Percentiles rank a stretch among this genome's conserved stretches.
Evolutionary conservation across 2,113 vertebrate species (phyloP).

Genomic region (Osmerus eperlanus): DNA sequence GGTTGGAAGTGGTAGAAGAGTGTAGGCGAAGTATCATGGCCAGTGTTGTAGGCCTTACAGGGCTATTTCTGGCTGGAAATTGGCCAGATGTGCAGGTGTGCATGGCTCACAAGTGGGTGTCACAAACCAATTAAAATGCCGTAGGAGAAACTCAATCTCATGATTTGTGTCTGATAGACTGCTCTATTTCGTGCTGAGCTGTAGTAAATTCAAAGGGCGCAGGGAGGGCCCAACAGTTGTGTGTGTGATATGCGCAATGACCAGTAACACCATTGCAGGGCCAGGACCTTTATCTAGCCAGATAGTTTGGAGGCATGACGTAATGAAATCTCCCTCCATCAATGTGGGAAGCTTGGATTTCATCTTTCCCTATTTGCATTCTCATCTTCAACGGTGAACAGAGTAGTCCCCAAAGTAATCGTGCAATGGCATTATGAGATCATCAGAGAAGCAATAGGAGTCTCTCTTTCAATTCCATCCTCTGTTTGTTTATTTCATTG

Average conservation of each 20-base stretch:
- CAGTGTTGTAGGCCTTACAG: constrained; percentile 81
- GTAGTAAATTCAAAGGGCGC: constrained; percentile 13
- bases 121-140: constrained; percentile 76
- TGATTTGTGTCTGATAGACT: constrained; percentile 35
- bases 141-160: constrained; percentile 74
- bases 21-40: constrained; percentile 75
- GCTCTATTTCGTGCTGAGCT: constrained; percentile 47
- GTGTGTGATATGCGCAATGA: background rate
- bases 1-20: constrained; percentile 20
- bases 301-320: constrained; percentile 48
- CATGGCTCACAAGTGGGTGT: constrained; percentile 74
- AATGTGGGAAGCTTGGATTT: constrained; percentile 38
- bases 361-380: constrained; percentile 35
- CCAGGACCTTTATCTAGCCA: constrained; percentile 39
- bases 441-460: constrained; percentile 43
- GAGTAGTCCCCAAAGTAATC: constrained; percentile 25
- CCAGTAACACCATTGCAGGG: background rate
- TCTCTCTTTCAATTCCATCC: constrained; percentile 19
- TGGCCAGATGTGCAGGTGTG: constrained; percentile 82
- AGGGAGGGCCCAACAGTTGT: background rate
- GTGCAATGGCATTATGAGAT: constrained; percentile 35
- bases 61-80: constrained; percentile 84
- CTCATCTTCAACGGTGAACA: constrained; percentile 31
- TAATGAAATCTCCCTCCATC: constrained; percentile 54
- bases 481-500: constrained; percentile 55